A percentile compares a stretch with the other conserved stretches of the same genome.
Evolutionary conservation across 2,888 invertebrate genomes (phyloP).

Genomic region (Invenusta paracnida): DNA sequence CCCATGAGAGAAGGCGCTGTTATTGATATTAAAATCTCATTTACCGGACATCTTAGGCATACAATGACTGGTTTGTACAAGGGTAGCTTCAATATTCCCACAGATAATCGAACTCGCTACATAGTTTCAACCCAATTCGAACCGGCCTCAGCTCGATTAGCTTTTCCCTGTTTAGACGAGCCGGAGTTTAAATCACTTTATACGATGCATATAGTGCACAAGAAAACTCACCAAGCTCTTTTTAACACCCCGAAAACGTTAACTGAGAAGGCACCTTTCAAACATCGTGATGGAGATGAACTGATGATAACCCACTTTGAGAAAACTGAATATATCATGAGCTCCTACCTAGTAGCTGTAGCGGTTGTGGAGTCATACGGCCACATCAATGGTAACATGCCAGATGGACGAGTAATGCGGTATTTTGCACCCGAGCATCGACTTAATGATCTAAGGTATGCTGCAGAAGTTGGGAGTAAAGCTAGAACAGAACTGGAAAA

Average conservation of each 20-base stretch:
- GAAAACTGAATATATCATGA: not conserved
- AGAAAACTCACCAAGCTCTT: not conserved
- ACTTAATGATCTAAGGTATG: not conserved
- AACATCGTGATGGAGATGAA: not conserved
- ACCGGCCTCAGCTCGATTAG: not conserved
- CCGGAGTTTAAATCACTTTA: not conserved
- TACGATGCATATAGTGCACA: not conserved
- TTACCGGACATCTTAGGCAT: not conserved
- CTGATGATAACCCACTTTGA: not conserved
- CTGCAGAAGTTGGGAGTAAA: not conserved
- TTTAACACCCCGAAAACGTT: not conserved
- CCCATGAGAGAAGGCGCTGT: not conserved
- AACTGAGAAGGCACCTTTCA: not conserved
- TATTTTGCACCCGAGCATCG: not conserved
- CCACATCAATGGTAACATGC: not conserved
- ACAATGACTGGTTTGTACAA: not conserved
- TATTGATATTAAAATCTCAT: not conserved
- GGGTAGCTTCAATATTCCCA: not conserved
- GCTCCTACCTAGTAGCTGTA: not conserved
- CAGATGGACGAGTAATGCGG: not conserved
- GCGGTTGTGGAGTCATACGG: not conserved
- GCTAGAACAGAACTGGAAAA: not conserved
- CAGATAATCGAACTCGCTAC: not conserved
- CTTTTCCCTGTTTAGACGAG: constrained; percentile 1
- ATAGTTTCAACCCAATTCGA: not conserved